phyloP scores from a whole-genome alignment of 2,113 vertebrate species.

The Caloenas nicobarica region DNA sequence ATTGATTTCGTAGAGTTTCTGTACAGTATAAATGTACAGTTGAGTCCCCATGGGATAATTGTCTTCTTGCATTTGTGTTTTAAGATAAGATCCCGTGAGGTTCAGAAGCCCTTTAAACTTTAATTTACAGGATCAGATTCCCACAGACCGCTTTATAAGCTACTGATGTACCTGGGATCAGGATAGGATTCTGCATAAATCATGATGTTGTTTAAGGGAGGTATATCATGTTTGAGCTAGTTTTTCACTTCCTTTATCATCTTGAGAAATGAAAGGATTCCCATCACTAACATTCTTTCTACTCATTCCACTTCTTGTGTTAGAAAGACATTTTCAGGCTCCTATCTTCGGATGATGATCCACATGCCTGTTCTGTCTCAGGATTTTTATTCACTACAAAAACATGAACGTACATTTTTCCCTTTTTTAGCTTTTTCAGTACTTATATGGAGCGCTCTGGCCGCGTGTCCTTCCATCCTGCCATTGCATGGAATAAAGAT shows the following conservation, averaged over 20 bases:
- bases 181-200: background rate
- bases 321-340: background rate
- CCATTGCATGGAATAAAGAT: background rate
- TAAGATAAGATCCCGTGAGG: background rate
- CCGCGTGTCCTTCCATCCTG: fast-evolving
- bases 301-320: background rate
- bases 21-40: background rate
- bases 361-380: background rate
- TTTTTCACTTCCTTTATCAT: background rate
- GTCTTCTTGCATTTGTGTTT: background rate
- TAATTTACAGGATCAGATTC: background rate
- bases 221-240: background rate
- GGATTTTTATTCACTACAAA: background rate
- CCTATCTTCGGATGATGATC: background rate
- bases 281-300: background rate
- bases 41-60: background rate
- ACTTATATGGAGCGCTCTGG: background rate
- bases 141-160: background rate
- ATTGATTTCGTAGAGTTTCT: background rate
- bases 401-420: background rate
- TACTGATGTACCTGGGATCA: background rate
- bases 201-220: background rate
- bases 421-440: background rate
- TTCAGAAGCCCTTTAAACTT: background rate
- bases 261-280: background rate